Evolutionary conservation across 2,888 invertebrate species (phyloP).

Genomic region (Dryobotodes eremita): DNA sequence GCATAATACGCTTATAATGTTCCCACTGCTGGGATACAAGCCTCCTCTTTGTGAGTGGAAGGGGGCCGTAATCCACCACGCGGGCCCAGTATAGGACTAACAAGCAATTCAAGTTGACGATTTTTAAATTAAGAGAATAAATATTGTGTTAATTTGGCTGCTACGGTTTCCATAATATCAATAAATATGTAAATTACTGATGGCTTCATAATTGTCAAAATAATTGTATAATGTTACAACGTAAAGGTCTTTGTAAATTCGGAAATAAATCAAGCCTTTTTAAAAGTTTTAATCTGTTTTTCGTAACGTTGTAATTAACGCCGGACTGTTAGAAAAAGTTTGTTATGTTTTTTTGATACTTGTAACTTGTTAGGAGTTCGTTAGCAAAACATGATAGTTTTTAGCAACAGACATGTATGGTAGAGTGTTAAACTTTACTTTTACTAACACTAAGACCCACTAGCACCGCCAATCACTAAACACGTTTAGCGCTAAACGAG

Average conservation of each 20-base stretch:
- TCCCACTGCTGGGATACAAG: too few species aligned
- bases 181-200: constrained; percentile 12
- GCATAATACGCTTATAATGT: too few species aligned
- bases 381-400: neutral
- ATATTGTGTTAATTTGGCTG: neutral
- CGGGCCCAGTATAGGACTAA: neutral
- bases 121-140: neutral
- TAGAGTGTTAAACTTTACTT: neutral
- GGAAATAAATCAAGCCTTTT: constrained; percentile 34
- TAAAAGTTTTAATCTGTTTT: constrained; percentile 49
- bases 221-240: constrained; percentile 23
- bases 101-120: neutral
- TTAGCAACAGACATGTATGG: neutral
- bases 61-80: too few species aligned
- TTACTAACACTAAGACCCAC: too few species aligned
- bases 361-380: constrained; percentile 21
- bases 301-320: constrained; percentile 40
- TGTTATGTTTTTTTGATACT: constrained; percentile 16
- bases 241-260: constrained; percentile 16
- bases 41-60: too few species aligned
- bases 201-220: neutral
- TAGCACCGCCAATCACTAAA: too few species aligned
- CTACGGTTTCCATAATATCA: neutral
- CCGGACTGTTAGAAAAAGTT: constrained; percentile 17
- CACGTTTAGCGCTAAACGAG: too few species aligned